These are phyloP conservation scores for Urosaurus nigricauda DNA, from an alignment of 2,797 vertebrate species.

Conservation along the genomic window DNA sequence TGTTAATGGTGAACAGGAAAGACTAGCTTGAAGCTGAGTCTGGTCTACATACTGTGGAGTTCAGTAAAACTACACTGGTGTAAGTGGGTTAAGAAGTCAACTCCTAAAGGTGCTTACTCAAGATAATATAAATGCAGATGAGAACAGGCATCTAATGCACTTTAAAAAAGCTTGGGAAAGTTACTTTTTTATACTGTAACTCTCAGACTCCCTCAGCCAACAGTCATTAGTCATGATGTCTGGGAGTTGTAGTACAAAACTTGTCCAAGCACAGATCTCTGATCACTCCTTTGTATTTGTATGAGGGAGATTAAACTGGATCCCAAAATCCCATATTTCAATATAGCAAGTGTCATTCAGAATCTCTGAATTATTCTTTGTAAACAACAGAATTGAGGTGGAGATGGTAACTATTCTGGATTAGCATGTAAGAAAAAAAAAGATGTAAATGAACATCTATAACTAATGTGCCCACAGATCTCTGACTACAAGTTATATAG, in stretches of 20 bases:
- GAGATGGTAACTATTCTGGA: too few relatives aligned
- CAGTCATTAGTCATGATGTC: too few relatives aligned
- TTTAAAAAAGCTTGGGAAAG: neutral
- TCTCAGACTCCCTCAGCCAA: too few relatives aligned
- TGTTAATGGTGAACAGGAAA: constrained; percentile 1
- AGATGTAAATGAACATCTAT: neutral
- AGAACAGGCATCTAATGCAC: neutral
- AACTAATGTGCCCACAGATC: too few relatives aligned
- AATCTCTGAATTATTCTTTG: neutral
- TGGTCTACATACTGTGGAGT: neutral
- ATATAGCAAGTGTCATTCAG: neutral
- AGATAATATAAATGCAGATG: neutral
- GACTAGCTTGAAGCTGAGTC: neutral
- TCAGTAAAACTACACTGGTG: neutral
- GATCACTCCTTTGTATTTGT: neutral
- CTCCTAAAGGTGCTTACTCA: neutral
- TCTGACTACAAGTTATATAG: too few relatives aligned
- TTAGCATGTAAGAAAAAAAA: neutral
- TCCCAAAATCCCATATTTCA: neutral
- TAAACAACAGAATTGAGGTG: neutral
- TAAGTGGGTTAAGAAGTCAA: neutral
- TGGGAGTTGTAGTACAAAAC: too few relatives aligned
- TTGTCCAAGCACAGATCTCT: too few relatives aligned
- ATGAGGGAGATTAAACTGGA: too few relatives aligned
- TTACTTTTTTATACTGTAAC: too few relatives aligned